Evolutionary conservation across 92 coral and sea anemone species (phyloP).

Genomic region (Epizoanthus scotinus): DNA sequence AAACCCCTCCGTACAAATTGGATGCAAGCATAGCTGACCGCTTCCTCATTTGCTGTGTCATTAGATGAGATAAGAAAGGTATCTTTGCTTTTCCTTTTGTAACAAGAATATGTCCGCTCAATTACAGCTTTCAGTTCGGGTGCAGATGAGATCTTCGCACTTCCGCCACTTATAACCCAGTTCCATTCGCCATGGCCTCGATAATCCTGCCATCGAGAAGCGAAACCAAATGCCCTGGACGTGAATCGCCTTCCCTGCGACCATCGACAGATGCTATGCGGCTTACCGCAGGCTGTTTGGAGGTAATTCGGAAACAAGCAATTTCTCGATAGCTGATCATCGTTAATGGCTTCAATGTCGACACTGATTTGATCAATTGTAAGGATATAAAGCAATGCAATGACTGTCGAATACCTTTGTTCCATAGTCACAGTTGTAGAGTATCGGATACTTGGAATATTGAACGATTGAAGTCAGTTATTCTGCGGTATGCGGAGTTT

Average conservation of each 20-base stretch:
- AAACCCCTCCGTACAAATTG: conserved; percentile 65
- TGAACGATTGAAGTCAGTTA: no score
- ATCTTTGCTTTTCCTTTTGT: background rate
- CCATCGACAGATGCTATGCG: conserved; percentile 51
- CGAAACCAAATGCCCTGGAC: conserved; percentile 22
- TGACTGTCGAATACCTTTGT: background rate
- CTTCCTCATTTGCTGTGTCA: conserved; percentile 29
- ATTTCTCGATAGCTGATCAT: background rate
- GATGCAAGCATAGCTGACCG: conserved; percentile 51
- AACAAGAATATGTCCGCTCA: conserved; percentile 1
- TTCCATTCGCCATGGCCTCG: conserved; percentile 53
- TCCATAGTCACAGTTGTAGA: background rate
- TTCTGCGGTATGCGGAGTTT: no score
- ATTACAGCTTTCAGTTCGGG: conserved; percentile 5
- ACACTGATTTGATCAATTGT: background rate
- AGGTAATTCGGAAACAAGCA: conserved; percentile 59
- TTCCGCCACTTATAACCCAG: conserved; percentile 40
- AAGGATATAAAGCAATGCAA: background rate
- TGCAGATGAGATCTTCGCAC: conserved; percentile 25
- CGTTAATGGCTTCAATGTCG: background rate
- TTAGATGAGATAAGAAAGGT: conserved; percentile 45
- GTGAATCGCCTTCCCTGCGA: conserved; percentile 47
- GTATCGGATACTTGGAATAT: no score
- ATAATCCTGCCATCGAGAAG: conserved; percentile 16
- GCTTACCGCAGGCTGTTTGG: conserved; percentile 51